phyloP scores from a whole-genome alignment of 2,113 vertebrate species.

The Spheniscus mendiculus region DNA sequence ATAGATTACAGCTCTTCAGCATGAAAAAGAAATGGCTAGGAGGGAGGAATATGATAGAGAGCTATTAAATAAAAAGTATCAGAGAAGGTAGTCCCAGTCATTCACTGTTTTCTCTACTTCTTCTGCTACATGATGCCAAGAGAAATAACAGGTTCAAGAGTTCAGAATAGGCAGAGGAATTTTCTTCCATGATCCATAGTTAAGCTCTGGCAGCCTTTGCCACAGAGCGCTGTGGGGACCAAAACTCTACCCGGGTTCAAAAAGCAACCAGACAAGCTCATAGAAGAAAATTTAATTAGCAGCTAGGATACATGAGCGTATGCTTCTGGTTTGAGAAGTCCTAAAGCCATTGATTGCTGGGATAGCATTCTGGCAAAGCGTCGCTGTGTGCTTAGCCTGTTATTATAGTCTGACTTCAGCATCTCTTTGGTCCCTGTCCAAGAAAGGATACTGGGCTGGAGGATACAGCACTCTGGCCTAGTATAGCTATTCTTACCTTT shows the following conservation, averaged over 20 bases:
- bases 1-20: not conserved
- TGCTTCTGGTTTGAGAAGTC: not conserved
- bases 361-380: not conserved
- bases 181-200: not conserved
- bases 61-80: not conserved
- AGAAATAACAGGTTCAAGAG: not conserved
- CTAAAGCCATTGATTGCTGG: not conserved
- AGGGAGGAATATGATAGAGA: not conserved
- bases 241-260: not conserved
- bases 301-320: not conserved
- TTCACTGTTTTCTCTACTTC: not conserved
- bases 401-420: not conserved
- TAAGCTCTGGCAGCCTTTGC: not conserved
- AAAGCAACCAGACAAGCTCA: not conserved
- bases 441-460: not conserved
- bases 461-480: not conserved
- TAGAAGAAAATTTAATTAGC: not conserved
- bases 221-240: fast-evolving
- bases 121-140: not conserved
- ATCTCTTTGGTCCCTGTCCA: not conserved
- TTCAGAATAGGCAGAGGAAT: not conserved
- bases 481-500: not conserved
- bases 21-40: not conserved
- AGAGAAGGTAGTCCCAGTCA: not conserved
- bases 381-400: not conserved